A percentile compares a stretch with the other conserved stretches of the same genome.
phyloP scores from a whole-genome alignment of 2,888 invertebrate genomes.

The Drosophila kanekoi region DNA sequence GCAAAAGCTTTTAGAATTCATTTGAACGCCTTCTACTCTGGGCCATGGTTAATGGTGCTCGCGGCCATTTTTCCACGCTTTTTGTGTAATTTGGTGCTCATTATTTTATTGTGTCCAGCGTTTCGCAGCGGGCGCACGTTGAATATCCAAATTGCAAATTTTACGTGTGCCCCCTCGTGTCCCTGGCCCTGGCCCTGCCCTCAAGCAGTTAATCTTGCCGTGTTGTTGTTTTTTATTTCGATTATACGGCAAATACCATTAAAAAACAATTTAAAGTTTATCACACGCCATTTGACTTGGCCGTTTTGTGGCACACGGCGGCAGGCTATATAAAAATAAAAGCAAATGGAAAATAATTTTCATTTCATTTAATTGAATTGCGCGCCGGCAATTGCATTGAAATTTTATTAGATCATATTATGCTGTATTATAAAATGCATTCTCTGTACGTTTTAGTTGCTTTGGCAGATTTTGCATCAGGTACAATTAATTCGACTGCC shows the following conservation, averaged over 20 bases:
- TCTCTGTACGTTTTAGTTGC: neutral
- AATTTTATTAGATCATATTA: constrained; percentile 11
- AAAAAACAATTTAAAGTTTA: constrained; percentile 67
- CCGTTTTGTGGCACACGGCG: constrained; percentile 19
- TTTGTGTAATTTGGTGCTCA: constrained; percentile 69
- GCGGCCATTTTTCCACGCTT: constrained; percentile 67
- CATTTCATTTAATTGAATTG: constrained; percentile 20
- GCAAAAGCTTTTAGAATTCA: constrained; percentile 72
- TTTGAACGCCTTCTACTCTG: constrained; percentile 35
- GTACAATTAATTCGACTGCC: constrained; percentile 52
- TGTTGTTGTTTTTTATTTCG: constrained; percentile 32
- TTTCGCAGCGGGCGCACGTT: constrained; percentile 37
- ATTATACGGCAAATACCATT: constrained; percentile 56
- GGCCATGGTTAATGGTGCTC: constrained; percentile 56
- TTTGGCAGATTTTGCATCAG: constrained; percentile 13
- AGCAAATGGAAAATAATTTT: constrained; percentile 13
- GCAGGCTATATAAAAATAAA: neutral
- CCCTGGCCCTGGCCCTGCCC: constrained; percentile 8
- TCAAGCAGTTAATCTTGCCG: constrained; percentile 59
- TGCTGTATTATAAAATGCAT: neutral
- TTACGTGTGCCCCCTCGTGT: constrained; percentile 13
- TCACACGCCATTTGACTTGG: constrained; percentile 38
- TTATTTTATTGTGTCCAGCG: constrained; percentile 66
- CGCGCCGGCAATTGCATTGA: constrained; percentile 11
- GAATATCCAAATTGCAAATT: constrained; percentile 66